A percentile compares a stretch with the other conserved stretches of the same genome.
Evolutionary conservation across 2,113 vertebrate genomes (phyloP).

Genomic region (Hippocampus comes): DNA sequence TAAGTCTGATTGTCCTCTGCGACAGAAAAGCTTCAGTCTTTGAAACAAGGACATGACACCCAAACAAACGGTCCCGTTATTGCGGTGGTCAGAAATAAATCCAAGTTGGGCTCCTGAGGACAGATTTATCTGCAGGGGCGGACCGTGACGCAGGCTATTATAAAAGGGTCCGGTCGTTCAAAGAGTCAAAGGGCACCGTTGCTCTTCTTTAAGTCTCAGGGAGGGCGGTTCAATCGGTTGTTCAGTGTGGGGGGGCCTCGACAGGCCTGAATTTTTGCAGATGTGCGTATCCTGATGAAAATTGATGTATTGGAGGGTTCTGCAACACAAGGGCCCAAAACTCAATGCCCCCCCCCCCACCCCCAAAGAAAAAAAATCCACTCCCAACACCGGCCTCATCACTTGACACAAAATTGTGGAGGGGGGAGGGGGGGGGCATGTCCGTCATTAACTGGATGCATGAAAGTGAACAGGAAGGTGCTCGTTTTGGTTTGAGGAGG

Average conservation of each 20-base stretch:
- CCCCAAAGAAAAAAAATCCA: too few species aligned
- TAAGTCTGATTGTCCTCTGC: conserved; percentile 22
- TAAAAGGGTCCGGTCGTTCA: conserved; percentile 37
- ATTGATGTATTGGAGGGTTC: too few species aligned
- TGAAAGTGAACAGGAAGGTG: background rate
- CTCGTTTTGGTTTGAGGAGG: background rate
- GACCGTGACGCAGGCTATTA: conserved; percentile 44
- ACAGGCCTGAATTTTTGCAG: background rate
- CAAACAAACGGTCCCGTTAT: conserved; percentile 52
- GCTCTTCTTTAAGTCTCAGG: conserved; percentile 15
- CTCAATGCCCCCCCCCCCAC: too few species aligned
- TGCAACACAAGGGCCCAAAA: too few species aligned
- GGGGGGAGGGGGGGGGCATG: background rate
- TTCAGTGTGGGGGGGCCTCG: background rate
- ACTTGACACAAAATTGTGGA: too few species aligned
- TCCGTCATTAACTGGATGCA: too few species aligned
- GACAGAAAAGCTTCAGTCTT: conserved; percentile 40
- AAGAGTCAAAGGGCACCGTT: conserved; percentile 45
- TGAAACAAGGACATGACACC: conserved; percentile 36
- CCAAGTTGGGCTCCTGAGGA: conserved; percentile 38
- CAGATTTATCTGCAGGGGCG: conserved; percentile 51
- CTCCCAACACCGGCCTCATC: too few species aligned
- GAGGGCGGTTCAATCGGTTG: background rate
- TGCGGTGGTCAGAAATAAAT: conserved; percentile 42
- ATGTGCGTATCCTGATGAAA: background rate